These are phyloP conservation scores for Glossosoma conforme DNA, from an alignment of 1,140 invertebrate species.

Conservation along the genomic window DNA sequence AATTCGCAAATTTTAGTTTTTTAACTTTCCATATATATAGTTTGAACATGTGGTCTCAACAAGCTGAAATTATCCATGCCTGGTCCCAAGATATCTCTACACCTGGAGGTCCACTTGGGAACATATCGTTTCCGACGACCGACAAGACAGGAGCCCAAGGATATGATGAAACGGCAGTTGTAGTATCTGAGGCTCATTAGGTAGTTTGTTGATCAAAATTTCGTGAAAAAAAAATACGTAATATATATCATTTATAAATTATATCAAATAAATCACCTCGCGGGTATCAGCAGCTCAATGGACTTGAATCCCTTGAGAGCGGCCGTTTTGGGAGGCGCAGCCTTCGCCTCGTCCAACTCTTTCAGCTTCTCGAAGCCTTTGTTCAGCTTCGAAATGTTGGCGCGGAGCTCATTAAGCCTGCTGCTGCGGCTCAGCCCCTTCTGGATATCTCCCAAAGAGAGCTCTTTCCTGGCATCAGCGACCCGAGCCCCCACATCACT, in stretches of 20 bases:
- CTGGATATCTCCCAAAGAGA: slow-evolving; percentile 62
- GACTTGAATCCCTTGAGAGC: slow-evolving; percentile 65
- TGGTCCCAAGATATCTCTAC: no score
- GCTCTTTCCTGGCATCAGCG: slow-evolving; percentile 41
- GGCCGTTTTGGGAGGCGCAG: slow-evolving; percentile 36
- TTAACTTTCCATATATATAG: no score
- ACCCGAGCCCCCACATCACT: slow-evolving; percentile 34
- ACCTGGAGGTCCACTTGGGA: no score
- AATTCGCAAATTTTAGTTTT: no score
- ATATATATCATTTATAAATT: not conserved
- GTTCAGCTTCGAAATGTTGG: slow-evolving; percentile 55
- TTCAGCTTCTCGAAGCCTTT: slow-evolving; percentile 49
- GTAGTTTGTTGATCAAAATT: not conserved
- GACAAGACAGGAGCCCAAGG: no score
- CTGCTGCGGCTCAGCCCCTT: slow-evolving; percentile 58
- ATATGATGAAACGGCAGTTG: no score
- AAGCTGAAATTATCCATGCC: no score
- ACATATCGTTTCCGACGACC: no score
- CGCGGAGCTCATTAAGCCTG: slow-evolving; percentile 61
- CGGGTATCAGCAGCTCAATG: slow-evolving; percentile 66
- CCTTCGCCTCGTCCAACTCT: slow-evolving; percentile 34
- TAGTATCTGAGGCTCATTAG: no score
- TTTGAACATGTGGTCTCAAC: no score
- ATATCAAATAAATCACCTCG: slow-evolving; percentile 51
- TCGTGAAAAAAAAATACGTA: not conserved